phyloP scores from a whole-genome alignment of 2,797 vertebrate species.

The Australoheros facetus region DNA sequence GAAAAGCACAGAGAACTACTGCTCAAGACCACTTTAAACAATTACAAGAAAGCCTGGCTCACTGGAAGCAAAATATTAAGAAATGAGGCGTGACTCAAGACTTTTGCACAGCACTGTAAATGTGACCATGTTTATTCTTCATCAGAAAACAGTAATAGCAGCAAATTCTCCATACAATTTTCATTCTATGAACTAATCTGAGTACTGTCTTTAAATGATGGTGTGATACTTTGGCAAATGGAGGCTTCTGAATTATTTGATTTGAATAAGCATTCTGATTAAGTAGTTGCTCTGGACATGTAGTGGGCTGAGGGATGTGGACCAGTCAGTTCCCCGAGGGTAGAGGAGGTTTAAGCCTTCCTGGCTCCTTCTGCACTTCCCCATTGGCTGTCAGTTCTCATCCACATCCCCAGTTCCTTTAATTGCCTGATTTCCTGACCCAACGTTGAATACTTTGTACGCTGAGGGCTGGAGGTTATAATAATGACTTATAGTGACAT shows the following conservation, averaged over 20 bases:
- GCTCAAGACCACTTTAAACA: neutral
- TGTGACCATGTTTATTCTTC: slow-evolving; percentile 3
- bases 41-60: neutral
- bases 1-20: neutral
- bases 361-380: slow-evolving; percentile 66
- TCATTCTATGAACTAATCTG: slow-evolving; percentile 3
- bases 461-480: slow-evolving; percentile 56
- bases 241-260: slow-evolving; percentile 38
- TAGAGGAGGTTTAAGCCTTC: slow-evolving; percentile 55
- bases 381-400: slow-evolving; percentile 74
- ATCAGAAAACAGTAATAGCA: neutral
- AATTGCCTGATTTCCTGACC: slow-evolving; percentile 72
- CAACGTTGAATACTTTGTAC: slow-evolving; percentile 53
- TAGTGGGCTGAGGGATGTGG: slow-evolving; percentile 55
- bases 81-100: neutral
- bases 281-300: slow-evolving; percentile 51
- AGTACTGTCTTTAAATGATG: neutral
- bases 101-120: neutral
- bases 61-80: neutral
- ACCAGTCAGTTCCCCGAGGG: slow-evolving; percentile 69
- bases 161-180: slow-evolving; percentile 2
- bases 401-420: slow-evolving; percentile 61
- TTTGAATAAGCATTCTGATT: slow-evolving; percentile 66
- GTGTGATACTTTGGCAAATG: slow-evolving; percentile 26
- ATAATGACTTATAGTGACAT: slow-evolving; percentile 72